Evolutionary conservation across 2,113 vertebrate genomes (phyloP).

Genomic region (Nymphicus hollandicus): DNA sequence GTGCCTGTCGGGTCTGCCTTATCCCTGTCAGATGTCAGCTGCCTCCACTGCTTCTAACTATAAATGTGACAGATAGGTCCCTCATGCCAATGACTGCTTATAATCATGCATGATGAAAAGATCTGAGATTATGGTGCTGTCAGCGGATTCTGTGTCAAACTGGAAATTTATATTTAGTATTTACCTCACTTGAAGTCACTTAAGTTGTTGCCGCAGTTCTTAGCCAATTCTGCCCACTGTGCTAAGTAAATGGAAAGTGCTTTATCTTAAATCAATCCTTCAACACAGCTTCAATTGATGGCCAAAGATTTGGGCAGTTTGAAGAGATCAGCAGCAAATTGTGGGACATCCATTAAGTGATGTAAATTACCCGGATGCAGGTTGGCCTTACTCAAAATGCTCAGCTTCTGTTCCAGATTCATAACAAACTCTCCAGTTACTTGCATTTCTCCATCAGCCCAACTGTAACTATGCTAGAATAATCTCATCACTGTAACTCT

Average conservation of each 20-base stretch:
- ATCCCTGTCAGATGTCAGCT: slow-evolving; percentile 67
- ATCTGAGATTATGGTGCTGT: slow-evolving; percentile 56
- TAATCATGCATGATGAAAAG: slow-evolving; percentile 50
- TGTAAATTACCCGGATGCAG: not conserved
- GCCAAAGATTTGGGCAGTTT: not conserved
- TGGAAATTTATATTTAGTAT: slow-evolving; percentile 58
- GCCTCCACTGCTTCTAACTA: slow-evolving; percentile 62
- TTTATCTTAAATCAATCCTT: not conserved
- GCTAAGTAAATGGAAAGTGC: not conserved
- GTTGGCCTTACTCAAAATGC: not conserved
- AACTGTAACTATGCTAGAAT: accelerated
- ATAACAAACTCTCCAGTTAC: not conserved
- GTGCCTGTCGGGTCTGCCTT: slow-evolving; percentile 58
- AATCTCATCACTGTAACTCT: not conserved
- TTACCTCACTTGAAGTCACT: slow-evolving; percentile 40
- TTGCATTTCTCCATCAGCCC: not conserved
- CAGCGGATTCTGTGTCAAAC: slow-evolving; percentile 44
- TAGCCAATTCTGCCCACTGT: not conserved
- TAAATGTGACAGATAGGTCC: slow-evolving; percentile 63
- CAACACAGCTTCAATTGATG: not conserved
- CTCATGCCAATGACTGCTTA: slow-evolving; percentile 41
- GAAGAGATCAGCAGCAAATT: not conserved
- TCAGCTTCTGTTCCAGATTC: not conserved
- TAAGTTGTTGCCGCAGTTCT: not conserved
- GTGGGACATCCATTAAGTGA: not conserved